These are phyloP conservation scores for Channallabes apus DNA, from an alignment of 2,797 vertebrate genomes.

Conservation along the genomic window DNA sequence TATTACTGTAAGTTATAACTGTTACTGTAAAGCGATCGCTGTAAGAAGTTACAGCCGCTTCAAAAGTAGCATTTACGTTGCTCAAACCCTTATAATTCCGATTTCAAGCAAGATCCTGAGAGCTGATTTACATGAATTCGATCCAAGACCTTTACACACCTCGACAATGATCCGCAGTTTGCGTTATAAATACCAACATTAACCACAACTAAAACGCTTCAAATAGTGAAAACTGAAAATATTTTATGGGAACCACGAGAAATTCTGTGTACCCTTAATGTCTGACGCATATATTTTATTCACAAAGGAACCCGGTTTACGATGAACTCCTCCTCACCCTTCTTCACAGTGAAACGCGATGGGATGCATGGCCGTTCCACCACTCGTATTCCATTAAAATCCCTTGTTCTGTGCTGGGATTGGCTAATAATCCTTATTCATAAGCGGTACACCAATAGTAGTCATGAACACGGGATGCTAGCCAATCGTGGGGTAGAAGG, in stretches of 20 bases:
- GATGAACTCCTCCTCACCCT: background rate
- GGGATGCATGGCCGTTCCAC: background rate
- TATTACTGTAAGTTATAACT: too few species aligned
- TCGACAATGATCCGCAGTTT: background rate
- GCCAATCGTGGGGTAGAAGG: conserved; percentile 4
- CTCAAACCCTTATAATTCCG: background rate
- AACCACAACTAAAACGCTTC: background rate
- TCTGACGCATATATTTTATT: background rate
- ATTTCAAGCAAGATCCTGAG: too few species aligned
- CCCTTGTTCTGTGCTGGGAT: background rate
- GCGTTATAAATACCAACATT: background rate
- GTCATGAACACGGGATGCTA: background rate
- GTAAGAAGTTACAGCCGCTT: background rate
- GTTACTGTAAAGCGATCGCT: too few species aligned
- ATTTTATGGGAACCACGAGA: background rate
- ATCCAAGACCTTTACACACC: background rate
- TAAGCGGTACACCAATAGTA: background rate
- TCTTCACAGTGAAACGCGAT: background rate
- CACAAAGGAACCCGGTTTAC: background rate
- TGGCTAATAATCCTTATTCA: background rate
- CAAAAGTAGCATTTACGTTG: background rate
- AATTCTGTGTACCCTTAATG: background rate
- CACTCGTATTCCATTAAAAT: background rate
- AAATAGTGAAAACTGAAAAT: background rate
- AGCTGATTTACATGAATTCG: background rate